phyloP scores from a whole-genome alignment of 2,113 vertebrate species.

The Rafetus swinhoei region DNA sequence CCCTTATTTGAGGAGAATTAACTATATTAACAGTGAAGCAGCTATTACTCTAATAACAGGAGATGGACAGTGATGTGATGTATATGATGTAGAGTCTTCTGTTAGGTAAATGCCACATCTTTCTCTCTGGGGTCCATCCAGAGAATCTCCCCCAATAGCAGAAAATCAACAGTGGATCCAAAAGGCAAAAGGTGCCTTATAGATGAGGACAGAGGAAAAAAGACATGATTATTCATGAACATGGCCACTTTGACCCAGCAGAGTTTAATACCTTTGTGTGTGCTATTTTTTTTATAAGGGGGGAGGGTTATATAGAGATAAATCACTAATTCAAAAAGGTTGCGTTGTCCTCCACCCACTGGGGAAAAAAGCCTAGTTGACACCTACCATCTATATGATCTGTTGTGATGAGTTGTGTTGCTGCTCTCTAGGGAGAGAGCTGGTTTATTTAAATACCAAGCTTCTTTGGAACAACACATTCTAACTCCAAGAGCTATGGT shows the following conservation, averaged over 20 bases:
- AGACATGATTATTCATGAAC: background rate
- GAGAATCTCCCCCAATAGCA: background rate
- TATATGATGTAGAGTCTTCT: accelerated
- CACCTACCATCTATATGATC: background rate
- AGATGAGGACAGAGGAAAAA: background rate
- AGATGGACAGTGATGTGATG: background rate
- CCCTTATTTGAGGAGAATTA: background rate
- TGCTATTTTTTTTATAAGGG: background rate
- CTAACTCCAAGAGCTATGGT: background rate
- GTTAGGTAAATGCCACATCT: background rate
- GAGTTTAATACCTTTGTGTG: background rate
- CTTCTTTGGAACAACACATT: background rate
- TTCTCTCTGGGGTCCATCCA: background rate
- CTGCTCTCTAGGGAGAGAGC: background rate
- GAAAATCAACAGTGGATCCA: background rate
- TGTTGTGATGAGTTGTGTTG: background rate
- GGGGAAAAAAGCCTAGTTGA: background rate
- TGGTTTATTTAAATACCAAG: background rate
- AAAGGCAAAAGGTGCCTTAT: background rate
- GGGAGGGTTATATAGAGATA: background rate
- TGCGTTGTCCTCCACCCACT: background rate
- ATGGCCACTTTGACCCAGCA: background rate
- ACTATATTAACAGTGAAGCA: background rate
- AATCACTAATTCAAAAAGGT: too few species aligned
- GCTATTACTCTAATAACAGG: background rate